Evolutionary conservation across 2,113 vertebrate species (phyloP), one percentile per base, ranked within the genome.

Genomic region (Thymallus thymallus): DNA sequence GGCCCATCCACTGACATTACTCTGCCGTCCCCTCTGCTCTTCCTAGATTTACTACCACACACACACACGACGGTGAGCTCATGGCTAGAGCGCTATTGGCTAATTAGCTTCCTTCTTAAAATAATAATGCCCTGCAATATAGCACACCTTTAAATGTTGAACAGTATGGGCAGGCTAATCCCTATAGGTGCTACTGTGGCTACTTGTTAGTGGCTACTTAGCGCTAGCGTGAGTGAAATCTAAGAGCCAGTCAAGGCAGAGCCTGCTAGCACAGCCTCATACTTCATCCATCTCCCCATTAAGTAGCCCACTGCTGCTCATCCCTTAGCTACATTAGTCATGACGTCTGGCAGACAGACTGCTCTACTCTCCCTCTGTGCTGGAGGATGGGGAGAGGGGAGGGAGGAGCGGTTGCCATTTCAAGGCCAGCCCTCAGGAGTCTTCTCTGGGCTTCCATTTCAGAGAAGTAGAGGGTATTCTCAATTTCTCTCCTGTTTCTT

Each of bases 311-410:
- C n/a, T n/a, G n/a, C 68, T 72, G 80, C 55, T 77, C 51, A 61
- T 13, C 74, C 73, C n/a, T 23, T 60, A 20, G 76, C 81, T 83
- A 75, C 80, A 85, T 85, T 80, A 87, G 58, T 69, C 9, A 51
- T 29, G n/a, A 18, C 4, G n/a, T 60, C 56, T 20, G 26, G 73
- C 77, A 79, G 65, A 30, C 73, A 85, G 73, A 73, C 75, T 26
- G 70, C 78, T 80, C 73, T 61, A 67, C 82, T 80, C 18, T 74
- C 78, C 69, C 58, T 41, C 46, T 69, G 22, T 29, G 75, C 48
- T 51, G 48, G 78, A 76, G 75, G 76, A 61, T 63, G 29, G 46
- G 76, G 69, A 6, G 7, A 69, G 24, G 0, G 66, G 35, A 5
- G 66, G 61, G 35, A 45, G 61, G 60, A 71, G 55, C 16, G 56